A percentile compares a stretch with the other conserved stretches of the same genome.
Conservation (phyloP, 1,140 invertebrate genomes). For the Bombus turneri region DNA sequence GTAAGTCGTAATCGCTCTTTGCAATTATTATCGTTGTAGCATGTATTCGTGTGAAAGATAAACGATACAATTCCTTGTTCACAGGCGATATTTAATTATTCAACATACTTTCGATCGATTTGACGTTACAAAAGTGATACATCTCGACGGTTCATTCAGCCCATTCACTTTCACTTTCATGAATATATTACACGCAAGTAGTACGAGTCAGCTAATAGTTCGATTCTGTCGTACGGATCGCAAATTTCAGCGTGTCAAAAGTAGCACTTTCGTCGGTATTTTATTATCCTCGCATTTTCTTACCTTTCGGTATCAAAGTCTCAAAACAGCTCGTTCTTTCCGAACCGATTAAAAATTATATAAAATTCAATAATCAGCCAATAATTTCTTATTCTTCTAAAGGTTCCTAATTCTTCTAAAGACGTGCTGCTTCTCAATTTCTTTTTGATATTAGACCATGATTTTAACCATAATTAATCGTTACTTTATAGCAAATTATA, state of each 20-base stretch:
- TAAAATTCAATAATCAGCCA: too few relatives aligned
- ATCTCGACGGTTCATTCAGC: constrained; percentile 13
- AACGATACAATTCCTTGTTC: constrained; percentile 2
- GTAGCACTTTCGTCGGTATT: background rate
- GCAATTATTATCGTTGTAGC: too few relatives aligned
- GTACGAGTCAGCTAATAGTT: constrained; percentile 43
- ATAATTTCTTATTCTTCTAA: too few relatives aligned
- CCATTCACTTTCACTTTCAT: constrained; percentile 34
- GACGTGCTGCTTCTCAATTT: too few relatives aligned
- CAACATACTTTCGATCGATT: constrained; percentile 20
- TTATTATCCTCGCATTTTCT: background rate
- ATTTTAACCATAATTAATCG: too few relatives aligned
- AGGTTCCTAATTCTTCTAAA: too few relatives aligned
- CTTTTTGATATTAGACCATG: too few relatives aligned
- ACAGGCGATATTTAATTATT: constrained; percentile 38
- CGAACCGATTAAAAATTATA: background rate
- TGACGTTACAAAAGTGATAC: background rate
- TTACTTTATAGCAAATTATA: too few relatives aligned
- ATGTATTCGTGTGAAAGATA: background rate
- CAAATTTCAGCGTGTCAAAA: background rate
- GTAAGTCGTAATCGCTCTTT: background rate
- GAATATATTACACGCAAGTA: constrained; percentile 39
- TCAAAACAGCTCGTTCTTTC: too few relatives aligned
- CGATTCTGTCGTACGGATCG: background rate
- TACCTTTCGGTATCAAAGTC: background rate